Conservation (phyloP, 2,797 vertebrate genomes). For the Micropoecilia bifurca region DNA sequence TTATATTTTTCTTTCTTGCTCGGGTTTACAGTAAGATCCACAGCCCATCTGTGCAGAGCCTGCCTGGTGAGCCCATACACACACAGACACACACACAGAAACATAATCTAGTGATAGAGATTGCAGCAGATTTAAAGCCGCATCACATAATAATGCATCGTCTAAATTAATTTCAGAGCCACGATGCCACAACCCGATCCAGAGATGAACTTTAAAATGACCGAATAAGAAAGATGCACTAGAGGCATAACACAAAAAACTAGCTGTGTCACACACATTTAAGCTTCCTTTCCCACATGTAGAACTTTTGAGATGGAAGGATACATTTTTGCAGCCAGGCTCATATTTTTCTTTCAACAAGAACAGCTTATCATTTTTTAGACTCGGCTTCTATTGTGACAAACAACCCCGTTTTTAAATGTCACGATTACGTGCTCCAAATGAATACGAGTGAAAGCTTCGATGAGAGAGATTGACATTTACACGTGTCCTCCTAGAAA, state of each 20-base stretch:
- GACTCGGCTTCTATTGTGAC: background rate
- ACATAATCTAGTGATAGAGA: constrained; percentile 54
- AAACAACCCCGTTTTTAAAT: background rate
- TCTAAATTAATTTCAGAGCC: constrained; percentile 55
- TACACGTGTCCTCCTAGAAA: background rate
- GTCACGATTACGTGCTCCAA: background rate
- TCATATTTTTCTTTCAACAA: background rate
- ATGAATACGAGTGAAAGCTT: background rate
- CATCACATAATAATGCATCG: constrained; percentile 59
- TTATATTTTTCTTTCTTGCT: constrained; percentile 13
- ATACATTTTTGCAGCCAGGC: background rate
- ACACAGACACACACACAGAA: constrained; percentile 3
- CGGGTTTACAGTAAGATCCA: constrained; percentile 14
- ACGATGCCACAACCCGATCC: constrained; percentile 54
- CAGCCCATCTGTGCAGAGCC: constrained; percentile 34
- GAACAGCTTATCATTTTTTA: background rate
- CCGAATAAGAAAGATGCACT: constrained; percentile 13
- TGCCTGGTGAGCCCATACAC: constrained; percentile 6
- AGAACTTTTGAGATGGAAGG: background rate
- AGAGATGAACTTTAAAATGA: constrained; percentile 40
- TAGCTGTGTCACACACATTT: too few species aligned
- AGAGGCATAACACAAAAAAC: background rate
- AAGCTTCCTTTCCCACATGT: background rate
- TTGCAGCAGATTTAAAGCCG: constrained; percentile 54
- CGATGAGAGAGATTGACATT: background rate